A percentile compares a stretch with the other conserved stretches of the same genome.
Conservation (phyloP, 2,888 invertebrate species). For the Fragum whitleyi region DNA sequence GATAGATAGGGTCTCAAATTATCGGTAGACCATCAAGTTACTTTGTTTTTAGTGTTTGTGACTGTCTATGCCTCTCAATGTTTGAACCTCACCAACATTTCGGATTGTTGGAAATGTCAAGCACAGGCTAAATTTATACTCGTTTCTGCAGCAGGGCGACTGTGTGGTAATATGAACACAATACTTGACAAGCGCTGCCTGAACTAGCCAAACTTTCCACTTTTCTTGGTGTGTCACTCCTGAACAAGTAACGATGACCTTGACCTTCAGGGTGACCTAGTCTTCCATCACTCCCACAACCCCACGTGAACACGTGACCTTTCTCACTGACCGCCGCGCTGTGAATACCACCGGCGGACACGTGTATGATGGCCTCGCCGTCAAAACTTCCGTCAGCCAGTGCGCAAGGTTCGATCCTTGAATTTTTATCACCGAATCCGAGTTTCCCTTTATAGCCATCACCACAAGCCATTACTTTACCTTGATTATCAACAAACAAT, state of each 20-base stretch:
- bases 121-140: no score
- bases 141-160: slow-evolving; percentile 55
- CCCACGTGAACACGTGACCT: slow-evolving; percentile 76
- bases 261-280: slow-evolving; percentile 76
- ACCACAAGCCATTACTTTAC: slow-evolving; percentile 70
- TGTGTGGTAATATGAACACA: slow-evolving; percentile 74
- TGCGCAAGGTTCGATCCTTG: slow-evolving; percentile 50
- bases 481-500: slow-evolving; percentile 63
- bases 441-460: slow-evolving; percentile 78
- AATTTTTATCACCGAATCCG: slow-evolving; percentile 70
- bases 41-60: no score
- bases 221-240: slow-evolving; percentile 69
- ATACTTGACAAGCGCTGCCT: slow-evolving; percentile 57
- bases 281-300: slow-evolving; percentile 77
- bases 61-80: no score
- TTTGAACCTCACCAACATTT: no score
- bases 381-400: slow-evolving; percentile 64
- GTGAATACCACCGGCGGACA: slow-evolving; percentile 76
- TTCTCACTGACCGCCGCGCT: slow-evolving; percentile 69
- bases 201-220: slow-evolving; percentile 62
- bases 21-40: no score
- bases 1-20: no score
- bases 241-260: slow-evolving; percentile 75
- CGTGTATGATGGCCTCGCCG: slow-evolving; percentile 59
- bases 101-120: no score